Percentiles rank a stretch among this genome's conserved stretches.
phyloP scores from a whole-genome alignment of 1,140 invertebrate species.

The Halictus rubicundus region DNA sequence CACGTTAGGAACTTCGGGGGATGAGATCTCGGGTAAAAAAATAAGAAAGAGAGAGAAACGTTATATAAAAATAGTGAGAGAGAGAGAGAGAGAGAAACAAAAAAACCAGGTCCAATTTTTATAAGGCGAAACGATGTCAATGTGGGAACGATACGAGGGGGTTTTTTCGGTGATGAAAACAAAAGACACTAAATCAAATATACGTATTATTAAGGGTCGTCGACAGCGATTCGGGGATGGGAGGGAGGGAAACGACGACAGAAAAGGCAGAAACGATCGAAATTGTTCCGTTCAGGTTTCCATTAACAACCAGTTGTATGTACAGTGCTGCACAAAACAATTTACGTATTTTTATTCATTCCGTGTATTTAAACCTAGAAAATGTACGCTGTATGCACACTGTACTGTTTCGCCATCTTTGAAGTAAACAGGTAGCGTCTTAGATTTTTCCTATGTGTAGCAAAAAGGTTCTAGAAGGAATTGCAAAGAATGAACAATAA shows the following conservation, averaged over 20 bases:
- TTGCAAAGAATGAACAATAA: too few relatives aligned
- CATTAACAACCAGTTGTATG: constrained; percentile 38
- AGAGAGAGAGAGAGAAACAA: constrained; percentile 1
- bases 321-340: constrained; percentile 46
- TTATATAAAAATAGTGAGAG: constrained; percentile 11
- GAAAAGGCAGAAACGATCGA: background rate
- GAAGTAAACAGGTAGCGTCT: too few relatives aligned
- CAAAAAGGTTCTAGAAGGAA: too few relatives aligned
- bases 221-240: constrained; percentile 36
- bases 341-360: too few relatives aligned
- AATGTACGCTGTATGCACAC: too few relatives aligned
- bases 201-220: constrained; percentile 51
- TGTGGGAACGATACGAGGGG: constrained; percentile 4
- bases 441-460: too few relatives aligned
- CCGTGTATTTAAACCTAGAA: too few relatives aligned
- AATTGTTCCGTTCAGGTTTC: constrained; percentile 30
- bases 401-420: too few relatives aligned
- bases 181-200: constrained; percentile 46
- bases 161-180: background rate
- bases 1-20: background rate
- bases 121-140: constrained; percentile 35
- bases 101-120: constrained; percentile 49
- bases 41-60: background rate
- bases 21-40: too few relatives aligned
- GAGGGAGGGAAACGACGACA: background rate